Evolutionary conservation across 2,797 vertebrate genomes (phyloP).

Genomic region (Acridotheres tristis): DNA sequence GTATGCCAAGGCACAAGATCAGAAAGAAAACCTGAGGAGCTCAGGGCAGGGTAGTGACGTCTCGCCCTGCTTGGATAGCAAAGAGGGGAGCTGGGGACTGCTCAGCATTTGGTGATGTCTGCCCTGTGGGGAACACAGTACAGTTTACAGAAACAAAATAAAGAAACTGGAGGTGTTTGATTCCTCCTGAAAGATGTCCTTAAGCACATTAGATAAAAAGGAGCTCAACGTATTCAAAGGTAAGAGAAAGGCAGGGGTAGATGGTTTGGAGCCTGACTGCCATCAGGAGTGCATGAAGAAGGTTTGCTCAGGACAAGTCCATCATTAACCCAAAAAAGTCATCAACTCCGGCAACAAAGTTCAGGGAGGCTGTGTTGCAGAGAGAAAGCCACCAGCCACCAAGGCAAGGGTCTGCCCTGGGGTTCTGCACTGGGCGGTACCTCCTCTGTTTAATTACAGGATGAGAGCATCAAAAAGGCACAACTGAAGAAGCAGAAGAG

Average conservation of each 20-base stretch:
- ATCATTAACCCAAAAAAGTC: neutral
- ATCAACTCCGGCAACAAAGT: neutral
- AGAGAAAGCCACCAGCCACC: neutral
- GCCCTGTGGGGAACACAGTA: no score
- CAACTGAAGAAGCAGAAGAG: neutral
- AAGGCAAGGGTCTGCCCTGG: neutral
- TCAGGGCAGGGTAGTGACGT: neutral
- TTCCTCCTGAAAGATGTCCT: neutral
- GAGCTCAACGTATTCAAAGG: neutral
- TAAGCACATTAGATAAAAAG: neutral
- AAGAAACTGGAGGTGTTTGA: neutral
- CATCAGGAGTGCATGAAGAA: accelerated
- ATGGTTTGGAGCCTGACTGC: neutral
- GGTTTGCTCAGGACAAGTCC: neutral
- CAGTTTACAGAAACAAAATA: neutral
- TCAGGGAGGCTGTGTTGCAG: neutral
- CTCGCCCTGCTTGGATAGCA: accelerated
- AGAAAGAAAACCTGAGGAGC: neutral
- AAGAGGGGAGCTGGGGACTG: neutral
- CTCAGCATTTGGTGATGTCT: accelerated
- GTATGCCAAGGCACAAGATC: neutral
- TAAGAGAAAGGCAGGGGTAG: neutral
- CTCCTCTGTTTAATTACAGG: neutral
- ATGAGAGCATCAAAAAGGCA: neutral
- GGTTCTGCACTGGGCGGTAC: neutral